Evolutionary conservation across 2,113 vertebrate species (phyloP).

Genomic region (Caloenas nicobarica): DNA sequence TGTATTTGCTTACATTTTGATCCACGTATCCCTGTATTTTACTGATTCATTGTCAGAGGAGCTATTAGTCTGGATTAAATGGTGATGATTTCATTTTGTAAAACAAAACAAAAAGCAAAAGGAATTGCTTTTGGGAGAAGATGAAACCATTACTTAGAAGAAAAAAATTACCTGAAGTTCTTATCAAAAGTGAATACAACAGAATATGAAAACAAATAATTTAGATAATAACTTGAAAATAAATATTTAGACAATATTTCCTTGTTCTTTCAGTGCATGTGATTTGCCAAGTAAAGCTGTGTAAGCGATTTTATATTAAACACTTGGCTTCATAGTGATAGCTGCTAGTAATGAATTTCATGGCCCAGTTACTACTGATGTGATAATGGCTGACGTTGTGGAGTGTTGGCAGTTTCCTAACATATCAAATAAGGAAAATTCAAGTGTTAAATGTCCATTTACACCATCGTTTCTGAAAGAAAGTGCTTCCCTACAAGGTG

Average conservation of each 20-base stretch:
- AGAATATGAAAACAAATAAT: background rate
- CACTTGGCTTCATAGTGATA: background rate
- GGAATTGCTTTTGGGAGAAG: background rate
- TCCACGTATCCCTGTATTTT: background rate
- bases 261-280: background rate
- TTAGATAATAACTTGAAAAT: background rate
- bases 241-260: background rate
- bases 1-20: background rate
- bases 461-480: background rate
- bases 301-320: background rate
- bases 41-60: background rate
- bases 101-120: background rate
- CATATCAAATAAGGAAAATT: background rate
- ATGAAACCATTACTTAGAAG: background rate
- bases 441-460: background rate
- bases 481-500: background rate
- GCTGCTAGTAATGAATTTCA: background rate
- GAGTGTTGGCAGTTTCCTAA: background rate
- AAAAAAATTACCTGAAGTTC: background rate
- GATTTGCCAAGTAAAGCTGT: background rate
- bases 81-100: background rate
- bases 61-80: slow-evolving; percentile 8
- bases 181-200: background rate
- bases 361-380: background rate
- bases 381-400: background rate